phyloP scores from a whole-genome alignment of 2,888 invertebrate species.

The Mythimna pallens region DNA sequence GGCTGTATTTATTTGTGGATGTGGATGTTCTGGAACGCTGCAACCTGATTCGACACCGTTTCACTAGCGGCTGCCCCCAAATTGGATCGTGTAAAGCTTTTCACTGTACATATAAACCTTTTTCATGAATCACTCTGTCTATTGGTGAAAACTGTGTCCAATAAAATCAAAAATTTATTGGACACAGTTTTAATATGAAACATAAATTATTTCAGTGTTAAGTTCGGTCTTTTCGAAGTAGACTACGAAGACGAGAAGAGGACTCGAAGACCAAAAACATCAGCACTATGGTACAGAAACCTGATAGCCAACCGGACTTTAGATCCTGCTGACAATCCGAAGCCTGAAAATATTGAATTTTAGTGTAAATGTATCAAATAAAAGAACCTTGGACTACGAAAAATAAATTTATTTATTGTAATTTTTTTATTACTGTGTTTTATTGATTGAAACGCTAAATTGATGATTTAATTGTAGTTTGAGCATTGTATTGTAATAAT shows the following conservation, averaged over 20 bases:
- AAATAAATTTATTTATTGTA: slow-evolving; percentile 17
- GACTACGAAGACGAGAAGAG: slow-evolving; percentile 75
- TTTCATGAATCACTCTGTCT: background rate
- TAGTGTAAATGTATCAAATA: slow-evolving; percentile 42
- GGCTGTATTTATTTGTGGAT: too few species aligned
- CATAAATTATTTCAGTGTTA: slow-evolving; percentile 70
- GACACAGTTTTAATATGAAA: background rate
- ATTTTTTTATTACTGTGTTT: slow-evolving; percentile 2
- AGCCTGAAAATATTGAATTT: slow-evolving; percentile 66
- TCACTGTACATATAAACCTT: too few species aligned
- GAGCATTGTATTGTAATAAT: too few species aligned
- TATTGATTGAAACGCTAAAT: slow-evolving; percentile 6
- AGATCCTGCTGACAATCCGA: slow-evolving; percentile 63
- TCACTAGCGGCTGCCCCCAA: too few species aligned
- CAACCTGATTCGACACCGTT: too few species aligned
- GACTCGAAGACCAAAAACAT: slow-evolving; percentile 71
- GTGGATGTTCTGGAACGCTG: too few species aligned
- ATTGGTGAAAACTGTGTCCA: too few species aligned
- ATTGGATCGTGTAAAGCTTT: too few species aligned
- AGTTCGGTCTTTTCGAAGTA: slow-evolving; percentile 82
- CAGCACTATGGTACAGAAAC: slow-evolving; percentile 79
- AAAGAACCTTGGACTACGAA: slow-evolving; percentile 6
- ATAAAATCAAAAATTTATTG: too few species aligned
- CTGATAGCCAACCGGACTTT: slow-evolving; percentile 73
- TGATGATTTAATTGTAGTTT: slow-evolving; percentile 7